A percentile compares a stretch with the other conserved stretches of the same genome.
Conservation (phyloP, 1,140 invertebrate species). For the Zaprionus kolodkinae region DNA sequence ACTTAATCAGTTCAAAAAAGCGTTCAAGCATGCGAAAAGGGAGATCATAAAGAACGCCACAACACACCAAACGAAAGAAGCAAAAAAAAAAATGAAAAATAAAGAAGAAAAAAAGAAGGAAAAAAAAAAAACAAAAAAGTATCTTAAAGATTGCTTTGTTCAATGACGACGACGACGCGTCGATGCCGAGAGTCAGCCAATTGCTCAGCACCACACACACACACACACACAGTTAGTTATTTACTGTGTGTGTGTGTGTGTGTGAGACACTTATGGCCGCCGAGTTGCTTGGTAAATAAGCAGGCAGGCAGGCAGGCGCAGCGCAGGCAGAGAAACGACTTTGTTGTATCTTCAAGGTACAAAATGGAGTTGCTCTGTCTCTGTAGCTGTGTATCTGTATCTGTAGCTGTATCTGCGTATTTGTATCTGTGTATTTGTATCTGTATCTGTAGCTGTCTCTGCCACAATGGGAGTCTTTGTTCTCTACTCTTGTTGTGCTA, state of each 20-base stretch:
- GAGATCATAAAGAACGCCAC: slow-evolving; percentile 52
- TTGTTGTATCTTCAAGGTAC: slow-evolving; percentile 73
- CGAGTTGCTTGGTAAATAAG: slow-evolving; percentile 60
- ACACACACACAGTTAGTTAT: slow-evolving; percentile 18
- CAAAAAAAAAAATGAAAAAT: too few species aligned
- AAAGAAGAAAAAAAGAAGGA: too few species aligned
- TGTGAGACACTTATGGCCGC: slow-evolving; percentile 55
- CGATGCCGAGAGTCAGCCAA: slow-evolving; percentile 70
- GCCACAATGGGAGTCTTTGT: slow-evolving; percentile 68
- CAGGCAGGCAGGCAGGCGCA: slow-evolving; percentile 12
- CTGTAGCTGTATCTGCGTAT: slow-evolving; percentile 3
- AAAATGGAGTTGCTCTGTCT: slow-evolving; percentile 70
- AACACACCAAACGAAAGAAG: slow-evolving; percentile 9
- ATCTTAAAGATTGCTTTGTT: slow-evolving; percentile 77
- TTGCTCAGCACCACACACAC: slow-evolving; percentile 40
- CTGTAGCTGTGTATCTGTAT: slow-evolving; percentile 4
- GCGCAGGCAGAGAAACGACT: slow-evolving; percentile 37
- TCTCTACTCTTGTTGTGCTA: slow-evolving; percentile 45
- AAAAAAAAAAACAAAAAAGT: slow-evolving; percentile 20
- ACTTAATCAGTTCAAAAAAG: slow-evolving; percentile 82
- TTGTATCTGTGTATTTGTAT: neutral
- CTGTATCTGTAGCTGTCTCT: slow-evolving; percentile 8
- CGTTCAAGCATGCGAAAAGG: slow-evolving; percentile 76
- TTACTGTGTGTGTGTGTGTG: slow-evolving; percentile 26
- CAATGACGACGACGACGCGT: slow-evolving; percentile 53